phyloP scores from a whole-genome alignment of 2,113 vertebrate species.

The Chloropsis cyanopogon region DNA sequence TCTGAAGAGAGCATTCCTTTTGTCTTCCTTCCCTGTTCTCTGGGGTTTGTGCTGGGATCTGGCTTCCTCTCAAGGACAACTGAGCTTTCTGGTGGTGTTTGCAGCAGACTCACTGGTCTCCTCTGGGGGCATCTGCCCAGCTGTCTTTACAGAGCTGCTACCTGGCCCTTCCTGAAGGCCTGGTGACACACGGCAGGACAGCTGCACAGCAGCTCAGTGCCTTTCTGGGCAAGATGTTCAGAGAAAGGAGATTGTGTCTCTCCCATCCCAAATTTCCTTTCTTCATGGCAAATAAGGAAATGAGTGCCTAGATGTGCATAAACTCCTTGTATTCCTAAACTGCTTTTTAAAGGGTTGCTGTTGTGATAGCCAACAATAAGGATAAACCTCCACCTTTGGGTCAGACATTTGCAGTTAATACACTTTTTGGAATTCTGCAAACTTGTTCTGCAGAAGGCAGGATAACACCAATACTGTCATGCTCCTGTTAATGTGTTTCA shows the following conservation, averaged over 20 bases:
- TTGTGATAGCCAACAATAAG: not conserved
- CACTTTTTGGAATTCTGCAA: not conserved
- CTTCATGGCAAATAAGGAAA: not conserved
- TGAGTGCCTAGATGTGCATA: rapidly evolving
- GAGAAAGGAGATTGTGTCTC: rapidly evolving
- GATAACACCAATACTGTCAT: not conserved
- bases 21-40: not conserved
- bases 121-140: not conserved
- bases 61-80: not conserved
- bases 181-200: not conserved
- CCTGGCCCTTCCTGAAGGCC: rapidly evolving
- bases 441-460: not conserved
- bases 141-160: not conserved
- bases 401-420: not conserved
- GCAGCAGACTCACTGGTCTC: not conserved
- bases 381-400: not conserved
- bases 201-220: not conserved
- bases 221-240: not conserved
- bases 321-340: not conserved
- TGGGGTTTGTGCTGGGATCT: not conserved
- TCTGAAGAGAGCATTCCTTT: not conserved
- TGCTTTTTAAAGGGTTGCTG: not conserved
- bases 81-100: not conserved
- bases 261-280: not conserved
- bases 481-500: not conserved